These are phyloP conservation scores for Stegophylla sp. DNA, from an alignment of 2,888 invertebrate genomes.

Conservation along the genomic window DNA sequence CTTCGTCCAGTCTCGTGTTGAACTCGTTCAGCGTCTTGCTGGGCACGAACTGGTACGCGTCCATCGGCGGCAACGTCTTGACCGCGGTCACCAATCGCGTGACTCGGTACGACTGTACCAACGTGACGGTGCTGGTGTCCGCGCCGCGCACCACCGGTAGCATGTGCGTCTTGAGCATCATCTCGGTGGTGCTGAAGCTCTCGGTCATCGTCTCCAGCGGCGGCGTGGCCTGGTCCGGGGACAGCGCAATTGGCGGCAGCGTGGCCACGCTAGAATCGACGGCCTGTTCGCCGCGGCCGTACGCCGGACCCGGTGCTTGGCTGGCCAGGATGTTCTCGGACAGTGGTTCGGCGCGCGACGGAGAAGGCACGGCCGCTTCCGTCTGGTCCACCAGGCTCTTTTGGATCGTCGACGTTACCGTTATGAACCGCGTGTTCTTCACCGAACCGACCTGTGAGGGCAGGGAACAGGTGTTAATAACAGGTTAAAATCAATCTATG, in stretches of 20 bases:
- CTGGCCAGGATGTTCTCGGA: constrained; percentile 87
- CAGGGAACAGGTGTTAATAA: too few species aligned
- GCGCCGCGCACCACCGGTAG: constrained; percentile 80
- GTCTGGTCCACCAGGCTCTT: constrained; percentile 71
- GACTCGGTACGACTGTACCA: constrained; percentile 87
- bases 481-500: too few species aligned
- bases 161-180: constrained; percentile 86
- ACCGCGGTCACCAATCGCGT: constrained; percentile 88
- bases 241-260: constrained; percentile 78
- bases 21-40: constrained; percentile 87
- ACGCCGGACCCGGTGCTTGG: constrained; percentile 73
- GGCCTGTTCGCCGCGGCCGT: constrained; percentile 78
- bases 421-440: constrained; percentile 85
- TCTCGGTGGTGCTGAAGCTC: constrained; percentile 89
- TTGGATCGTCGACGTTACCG: constrained; percentile 85
- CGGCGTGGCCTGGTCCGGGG: constrained; percentile 78
- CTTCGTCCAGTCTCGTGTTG: constrained; percentile 85
- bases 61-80: constrained; percentile 87
- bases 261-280: constrained; percentile 80
- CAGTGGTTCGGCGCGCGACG: constrained; percentile 72
- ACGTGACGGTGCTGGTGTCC: constrained; percentile 78
- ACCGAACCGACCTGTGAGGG: constrained; percentile 78
- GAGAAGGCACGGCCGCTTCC: constrained; percentile 47
- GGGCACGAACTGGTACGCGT: constrained; percentile 84
- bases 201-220: constrained; percentile 87